A percentile compares a stretch with the other conserved stretches of the same genome.
Conservation (phyloP, 2,888 invertebrate genomes). For the Pardosa pseudoannulata region DNA sequence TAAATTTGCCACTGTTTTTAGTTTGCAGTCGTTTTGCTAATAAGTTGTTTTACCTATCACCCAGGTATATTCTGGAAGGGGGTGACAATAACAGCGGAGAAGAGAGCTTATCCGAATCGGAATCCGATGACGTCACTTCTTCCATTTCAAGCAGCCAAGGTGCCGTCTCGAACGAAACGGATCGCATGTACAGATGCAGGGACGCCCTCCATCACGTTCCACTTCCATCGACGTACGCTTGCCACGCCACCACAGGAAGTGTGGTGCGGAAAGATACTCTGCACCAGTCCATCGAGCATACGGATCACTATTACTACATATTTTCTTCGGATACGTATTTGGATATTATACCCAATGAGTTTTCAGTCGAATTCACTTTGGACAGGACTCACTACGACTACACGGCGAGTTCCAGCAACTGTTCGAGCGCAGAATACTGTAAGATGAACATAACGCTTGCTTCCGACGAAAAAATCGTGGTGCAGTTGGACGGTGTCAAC, state of each 20-base stretch:
- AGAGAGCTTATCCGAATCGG: conserved; percentile 50
- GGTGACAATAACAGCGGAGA: conserved; percentile 46
- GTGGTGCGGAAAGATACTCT: conserved; percentile 72
- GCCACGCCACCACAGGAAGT: neutral
- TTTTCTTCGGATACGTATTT: conserved; percentile 88
- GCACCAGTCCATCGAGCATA: conserved; percentile 82
- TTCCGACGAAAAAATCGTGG: conserved; percentile 83
- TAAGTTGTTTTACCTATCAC: neutral
- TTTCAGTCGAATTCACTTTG: conserved; percentile 84
- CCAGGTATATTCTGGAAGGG: neutral
- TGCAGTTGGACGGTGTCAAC: conserved; percentile 32
- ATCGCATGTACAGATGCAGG: conserved; percentile 30
- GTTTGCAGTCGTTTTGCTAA: no score
- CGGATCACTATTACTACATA: conserved; percentile 89
- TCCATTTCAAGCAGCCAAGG: conserved; percentile 71
- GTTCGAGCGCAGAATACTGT: conserved; percentile 83
- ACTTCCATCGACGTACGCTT: conserved; percentile 38
- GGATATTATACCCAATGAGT: conserved; percentile 82
- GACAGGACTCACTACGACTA: conserved; percentile 85
- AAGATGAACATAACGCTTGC: conserved; percentile 84
- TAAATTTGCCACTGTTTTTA: no score
- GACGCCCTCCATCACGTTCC: conserved; percentile 39
- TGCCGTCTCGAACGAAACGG: conserved; percentile 59
- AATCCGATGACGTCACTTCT: conserved; percentile 67
- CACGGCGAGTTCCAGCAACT: conserved; percentile 81